These are phyloP conservation scores for Ormyrus rosae DNA, from an alignment of 2,888 invertebrate genomes.

Conservation along the genomic window DNA sequence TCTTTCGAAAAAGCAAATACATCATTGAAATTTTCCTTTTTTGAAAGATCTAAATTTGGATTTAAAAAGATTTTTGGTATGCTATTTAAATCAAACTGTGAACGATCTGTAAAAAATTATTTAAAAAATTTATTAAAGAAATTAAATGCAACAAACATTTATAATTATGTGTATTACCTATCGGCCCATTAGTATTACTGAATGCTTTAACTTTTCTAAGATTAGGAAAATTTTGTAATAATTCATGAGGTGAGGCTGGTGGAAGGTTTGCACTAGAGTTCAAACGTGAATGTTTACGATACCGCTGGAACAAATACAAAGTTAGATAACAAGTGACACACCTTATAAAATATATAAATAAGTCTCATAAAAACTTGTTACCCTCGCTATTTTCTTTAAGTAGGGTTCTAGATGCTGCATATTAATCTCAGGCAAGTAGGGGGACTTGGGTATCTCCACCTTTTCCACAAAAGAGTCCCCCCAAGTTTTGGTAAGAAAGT, in stretches of 20 bases:
- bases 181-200: slow-evolving; percentile 66
- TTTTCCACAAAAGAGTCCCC: slow-evolving; percentile 95
- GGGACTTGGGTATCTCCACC: slow-evolving; percentile 85
- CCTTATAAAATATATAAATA: no score
- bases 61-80: slow-evolving; percentile 92
- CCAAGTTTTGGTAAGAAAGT: slow-evolving; percentile 98
- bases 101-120: slow-evolving; percentile 73
- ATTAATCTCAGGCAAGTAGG: slow-evolving; percentile 89
- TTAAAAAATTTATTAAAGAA: slow-evolving; percentile 1
- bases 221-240: slow-evolving; percentile 75
- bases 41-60: slow-evolving; percentile 86
- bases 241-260: slow-evolving; percentile 71
- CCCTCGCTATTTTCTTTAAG: slow-evolving; percentile 83
- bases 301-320: slow-evolving; percentile 71
- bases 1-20: slow-evolving; percentile 85
- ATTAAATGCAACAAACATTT: slow-evolving; percentile 11
- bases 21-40: slow-evolving; percentile 87
- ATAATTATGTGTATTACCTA: slow-evolving; percentile 56
- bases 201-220: slow-evolving; percentile 74
- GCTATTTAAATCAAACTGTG: slow-evolving; percentile 79
- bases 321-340: no score
- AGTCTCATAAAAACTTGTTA: slow-evolving; percentile 60
- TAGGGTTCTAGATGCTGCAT: slow-evolving; percentile 92
- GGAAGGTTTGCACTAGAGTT: slow-evolving; percentile 68
- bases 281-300: slow-evolving; percentile 76